Conservation (phyloP, 2,797 vertebrate genomes). For the Coregonus sp. region DNA sequence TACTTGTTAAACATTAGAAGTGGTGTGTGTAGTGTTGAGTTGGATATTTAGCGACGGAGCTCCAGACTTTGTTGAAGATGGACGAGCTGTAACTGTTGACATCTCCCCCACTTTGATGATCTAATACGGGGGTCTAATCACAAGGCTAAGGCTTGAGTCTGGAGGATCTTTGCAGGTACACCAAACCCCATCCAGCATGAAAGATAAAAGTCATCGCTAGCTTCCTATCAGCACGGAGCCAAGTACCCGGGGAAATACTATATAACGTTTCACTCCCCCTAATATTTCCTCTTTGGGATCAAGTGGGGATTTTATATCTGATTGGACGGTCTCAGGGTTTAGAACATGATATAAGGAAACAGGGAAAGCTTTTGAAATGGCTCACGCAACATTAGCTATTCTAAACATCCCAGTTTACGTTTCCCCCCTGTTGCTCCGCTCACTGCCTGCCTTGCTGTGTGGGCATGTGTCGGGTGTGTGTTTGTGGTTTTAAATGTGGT, state of each 20-base stretch:
- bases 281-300: constrained; percentile 67
- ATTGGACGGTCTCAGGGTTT: constrained; percentile 60
- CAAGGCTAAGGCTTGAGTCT: not conserved
- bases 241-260: constrained; percentile 53
- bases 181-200: constrained; percentile 36
- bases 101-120: constrained; percentile 45
- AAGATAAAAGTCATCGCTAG: constrained; percentile 61
- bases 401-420: constrained; percentile 64
- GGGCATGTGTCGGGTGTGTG: not conserved
- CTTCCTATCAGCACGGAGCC: constrained; percentile 52
- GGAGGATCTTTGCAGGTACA: constrained; percentile 34
- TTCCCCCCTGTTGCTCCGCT: constrained; percentile 17
- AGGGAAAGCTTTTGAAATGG: constrained; percentile 64
- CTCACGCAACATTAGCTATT: constrained; percentile 69
- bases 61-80: constrained; percentile 13
- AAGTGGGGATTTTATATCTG: constrained; percentile 62
- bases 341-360: constrained; percentile 69
- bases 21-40: not conserved
- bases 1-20: not conserved
- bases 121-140: constrained; percentile 32
- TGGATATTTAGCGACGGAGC: not conserved
- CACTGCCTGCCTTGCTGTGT: not conserved
- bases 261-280: constrained; percentile 49
- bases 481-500: constrained; percentile 19
- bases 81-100: constrained; percentile 35